Evolutionary conservation across 2,888 invertebrate genomes (phyloP).

Genomic region (Leptinotarsa rubiginosa): DNA sequence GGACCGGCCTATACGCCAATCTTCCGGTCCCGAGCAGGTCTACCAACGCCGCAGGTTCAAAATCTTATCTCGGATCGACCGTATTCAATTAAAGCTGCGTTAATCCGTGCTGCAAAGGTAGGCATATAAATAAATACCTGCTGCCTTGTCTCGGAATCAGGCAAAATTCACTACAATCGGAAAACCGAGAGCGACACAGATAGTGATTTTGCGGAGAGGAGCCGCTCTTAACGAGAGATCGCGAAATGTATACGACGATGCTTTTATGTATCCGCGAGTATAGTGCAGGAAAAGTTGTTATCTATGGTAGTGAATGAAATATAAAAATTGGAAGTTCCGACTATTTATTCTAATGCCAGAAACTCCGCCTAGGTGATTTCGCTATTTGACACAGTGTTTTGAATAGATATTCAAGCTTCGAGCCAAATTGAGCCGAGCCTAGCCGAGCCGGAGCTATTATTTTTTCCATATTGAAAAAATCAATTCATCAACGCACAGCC

Average conservation of each 20-base stretch:
- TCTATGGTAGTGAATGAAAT: background rate
- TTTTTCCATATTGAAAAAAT: no score
- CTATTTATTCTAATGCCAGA: no score
- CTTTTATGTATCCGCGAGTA: background rate
- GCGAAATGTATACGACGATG: background rate
- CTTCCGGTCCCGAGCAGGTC: background rate
- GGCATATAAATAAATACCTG: background rate
- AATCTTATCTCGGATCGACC: constrained; percentile 2
- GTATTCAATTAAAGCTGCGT: constrained; percentile 8
- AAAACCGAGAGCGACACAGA: constrained; percentile 13
- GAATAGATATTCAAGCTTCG: no score
- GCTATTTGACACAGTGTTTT: no score
- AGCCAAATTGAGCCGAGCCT: no score
- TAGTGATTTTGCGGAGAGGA: background rate
- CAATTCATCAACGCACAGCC: no score
- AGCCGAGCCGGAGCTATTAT: no score
- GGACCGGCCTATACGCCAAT: background rate
- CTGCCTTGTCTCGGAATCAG: constrained; percentile 5
- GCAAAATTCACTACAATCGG: constrained; percentile 8
- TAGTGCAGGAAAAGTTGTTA: background rate
- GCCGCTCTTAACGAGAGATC: constrained; percentile 9
- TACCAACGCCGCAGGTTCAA: background rate
- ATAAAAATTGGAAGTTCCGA: no score
- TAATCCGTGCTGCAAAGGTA: constrained; percentile 3
- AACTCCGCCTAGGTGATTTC: no score